Base-by-base conservation (phyloP, 2,113 vertebrate genomes). In the Rattus rattus region DNA sequence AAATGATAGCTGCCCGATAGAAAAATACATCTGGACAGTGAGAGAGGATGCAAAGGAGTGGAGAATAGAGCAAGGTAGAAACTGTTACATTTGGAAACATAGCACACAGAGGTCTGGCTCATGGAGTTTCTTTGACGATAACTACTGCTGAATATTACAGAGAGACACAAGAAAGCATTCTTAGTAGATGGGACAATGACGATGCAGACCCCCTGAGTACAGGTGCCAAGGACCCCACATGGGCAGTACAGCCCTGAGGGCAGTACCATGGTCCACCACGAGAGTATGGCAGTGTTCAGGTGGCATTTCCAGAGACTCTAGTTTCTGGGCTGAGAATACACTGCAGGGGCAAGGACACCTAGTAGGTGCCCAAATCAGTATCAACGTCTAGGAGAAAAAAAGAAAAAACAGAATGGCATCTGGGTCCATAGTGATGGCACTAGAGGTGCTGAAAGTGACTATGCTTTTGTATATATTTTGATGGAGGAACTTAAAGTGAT, bases 181-280 rank as follows among this genome's bases (percentile, higher is more conserved):
- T 52, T 19, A 91, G 24, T 0, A 30, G 54, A 28, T 43, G 17
- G 14, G 81, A 26, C 0, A 49, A 33, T 59, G 7, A 49, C 8
- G 6, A 7, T 30, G 22, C 54, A 19, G 16, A 19, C 24, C 7
- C 84, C 49, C 33, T 30, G 1, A 87, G 52, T 4, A 5, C 10
- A 11, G 39, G 33, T 77, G 47, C 11, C 2, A 6, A 8, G 4
- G 47, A 59, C 1, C 36, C 1, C 26, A 13, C 16, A 6, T 0
- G 28, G 17, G 88, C 7, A 20, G 19, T 79, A 26, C 2, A 13
- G 33, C 16, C 3, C 26, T 43, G 80, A 24, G 11, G 28, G 3
- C 59, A 79, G 81, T n/a, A 19, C 26, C 56, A 33, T 8, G 2
- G 7, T 49, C 30, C 65, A 39, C 20, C 33, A 14, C 30, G 0